Percentiles rank a stretch among this genome's conserved stretches.
These are phyloP conservation scores for Athalia cordata DNA, from an alignment of 2,888 invertebrate species.

Conservation along the genomic window DNA sequence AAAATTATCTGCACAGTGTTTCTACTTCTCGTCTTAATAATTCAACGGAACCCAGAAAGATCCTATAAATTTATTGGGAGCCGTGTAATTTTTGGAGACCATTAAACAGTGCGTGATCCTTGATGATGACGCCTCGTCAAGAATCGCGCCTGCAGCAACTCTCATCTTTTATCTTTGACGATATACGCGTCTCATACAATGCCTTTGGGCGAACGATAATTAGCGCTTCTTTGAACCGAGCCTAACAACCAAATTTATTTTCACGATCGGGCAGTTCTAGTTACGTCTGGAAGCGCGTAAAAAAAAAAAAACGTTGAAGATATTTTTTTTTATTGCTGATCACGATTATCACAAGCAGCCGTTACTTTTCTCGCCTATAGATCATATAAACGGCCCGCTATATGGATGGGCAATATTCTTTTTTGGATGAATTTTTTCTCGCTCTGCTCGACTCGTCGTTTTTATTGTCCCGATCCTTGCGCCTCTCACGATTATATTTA, in stretches of 20 bases:
- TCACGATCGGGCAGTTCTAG: not conserved
- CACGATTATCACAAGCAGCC: not conserved
- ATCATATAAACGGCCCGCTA: no score
- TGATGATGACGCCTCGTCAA: not conserved
- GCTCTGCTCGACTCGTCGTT: no score
- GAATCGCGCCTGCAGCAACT: not conserved
- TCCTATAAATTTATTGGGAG: no score
- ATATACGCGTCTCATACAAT: not conserved
- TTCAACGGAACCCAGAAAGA: no score
- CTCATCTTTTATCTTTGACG: not conserved
- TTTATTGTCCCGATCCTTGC: no score
- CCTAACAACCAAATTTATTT: constrained; percentile 25
- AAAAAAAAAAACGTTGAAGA: not conserved
- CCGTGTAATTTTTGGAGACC: constrained; percentile 18
- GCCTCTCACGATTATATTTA: no score
- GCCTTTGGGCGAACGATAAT: not conserved
- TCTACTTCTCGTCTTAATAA: no score
- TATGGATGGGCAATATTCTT: no score
- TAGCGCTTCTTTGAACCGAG: constrained; percentile 24
- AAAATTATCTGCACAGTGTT: no score
- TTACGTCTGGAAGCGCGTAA: no score
- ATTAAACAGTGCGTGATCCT: not conserved
- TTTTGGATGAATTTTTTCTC: no score
- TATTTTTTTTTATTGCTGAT: not conserved
- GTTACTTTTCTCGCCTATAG: no score